Conservation (phyloP, 2,888 invertebrate genomes). For the Steinernema hermaphroditum region DNA sequence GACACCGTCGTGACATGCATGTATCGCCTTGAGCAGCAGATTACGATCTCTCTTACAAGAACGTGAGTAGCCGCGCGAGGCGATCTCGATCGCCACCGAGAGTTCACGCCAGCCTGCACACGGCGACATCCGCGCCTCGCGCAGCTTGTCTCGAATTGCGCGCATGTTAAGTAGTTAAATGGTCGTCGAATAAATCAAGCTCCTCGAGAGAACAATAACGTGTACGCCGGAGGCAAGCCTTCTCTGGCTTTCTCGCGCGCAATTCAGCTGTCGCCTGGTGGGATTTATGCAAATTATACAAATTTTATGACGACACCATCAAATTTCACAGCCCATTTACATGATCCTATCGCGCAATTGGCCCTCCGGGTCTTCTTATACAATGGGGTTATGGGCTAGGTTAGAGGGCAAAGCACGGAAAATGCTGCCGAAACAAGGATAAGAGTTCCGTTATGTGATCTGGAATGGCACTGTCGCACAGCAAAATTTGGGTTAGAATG, state of each 20-base stretch:
- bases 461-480: too few relatives aligned
- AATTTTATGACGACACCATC: conserved; percentile 11
- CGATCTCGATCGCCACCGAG: not conserved
- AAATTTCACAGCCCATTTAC: conserved; percentile 11
- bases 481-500: too few relatives aligned
- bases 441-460: too few relatives aligned
- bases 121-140: not conserved
- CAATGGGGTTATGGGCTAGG: too few relatives aligned
- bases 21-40: not conserved
- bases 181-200: conserved; percentile 7
- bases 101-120: not conserved
- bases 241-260: not conserved
- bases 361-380: not conserved
- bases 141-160: conserved; percentile 5
- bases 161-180: conserved; percentile 10
- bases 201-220: conserved; percentile 3
- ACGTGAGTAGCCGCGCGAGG: not conserved
- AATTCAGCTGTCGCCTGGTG: conserved; percentile 3
- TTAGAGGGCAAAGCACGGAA: too few relatives aligned
- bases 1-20: conserved; percentile 11
- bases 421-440: too few relatives aligned
- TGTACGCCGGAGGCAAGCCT: not conserved
- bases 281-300: conserved; percentile 14
- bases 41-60: not conserved
- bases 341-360: conserved; percentile 14